A percentile compares a stretch with the other conserved stretches of the same genome.
These are phyloP conservation scores for Drosophila paramelanica DNA, from an alignment of 2,888 invertebrate species.

Conservation along the genomic window DNA sequence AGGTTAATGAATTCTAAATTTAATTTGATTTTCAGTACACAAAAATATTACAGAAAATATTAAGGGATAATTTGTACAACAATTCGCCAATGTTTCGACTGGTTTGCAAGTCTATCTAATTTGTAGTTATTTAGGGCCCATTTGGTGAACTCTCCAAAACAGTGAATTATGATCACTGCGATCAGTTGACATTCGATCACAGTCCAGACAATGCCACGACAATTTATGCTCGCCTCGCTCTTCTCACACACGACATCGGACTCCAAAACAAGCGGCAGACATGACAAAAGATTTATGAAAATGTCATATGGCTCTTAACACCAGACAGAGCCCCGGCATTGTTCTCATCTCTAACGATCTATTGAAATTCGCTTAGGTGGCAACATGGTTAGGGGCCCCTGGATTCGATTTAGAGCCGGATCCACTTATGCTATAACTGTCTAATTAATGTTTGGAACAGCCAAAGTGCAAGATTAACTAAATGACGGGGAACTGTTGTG, in stretches of 20 bases:
- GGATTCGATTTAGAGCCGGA: slow-evolving; percentile 1
- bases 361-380: slow-evolving; percentile 40
- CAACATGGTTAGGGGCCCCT: slow-evolving; percentile 1
- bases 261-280: not conserved
- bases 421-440: slow-evolving; percentile 2
- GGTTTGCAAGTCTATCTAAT: not conserved
- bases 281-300: slow-evolving; percentile 57
- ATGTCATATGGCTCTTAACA: slow-evolving; percentile 37
- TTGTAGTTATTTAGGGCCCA: not conserved
- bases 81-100: not conserved
- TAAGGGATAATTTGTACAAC: too few species aligned
- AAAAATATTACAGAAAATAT: too few species aligned
- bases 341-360: slow-evolving; percentile 41
- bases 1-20: too few species aligned
- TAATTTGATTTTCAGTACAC: too few species aligned
- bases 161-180: slow-evolving; percentile 30
- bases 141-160: not conserved
- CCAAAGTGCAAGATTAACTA: not conserved
- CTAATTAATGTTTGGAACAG: not conserved
- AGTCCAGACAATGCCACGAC: slow-evolving; percentile 44
- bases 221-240: slow-evolving; percentile 47
- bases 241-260: slow-evolving; percentile 19
- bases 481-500: too few species aligned
- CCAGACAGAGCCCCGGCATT: slow-evolving; percentile 34
- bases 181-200: slow-evolving; percentile 49